Percentiles rank a stretch among this genome's conserved stretches.
Evolutionary conservation across 2,113 vertebrate genomes (phyloP).

Genomic region (Gambusia affinis): DNA sequence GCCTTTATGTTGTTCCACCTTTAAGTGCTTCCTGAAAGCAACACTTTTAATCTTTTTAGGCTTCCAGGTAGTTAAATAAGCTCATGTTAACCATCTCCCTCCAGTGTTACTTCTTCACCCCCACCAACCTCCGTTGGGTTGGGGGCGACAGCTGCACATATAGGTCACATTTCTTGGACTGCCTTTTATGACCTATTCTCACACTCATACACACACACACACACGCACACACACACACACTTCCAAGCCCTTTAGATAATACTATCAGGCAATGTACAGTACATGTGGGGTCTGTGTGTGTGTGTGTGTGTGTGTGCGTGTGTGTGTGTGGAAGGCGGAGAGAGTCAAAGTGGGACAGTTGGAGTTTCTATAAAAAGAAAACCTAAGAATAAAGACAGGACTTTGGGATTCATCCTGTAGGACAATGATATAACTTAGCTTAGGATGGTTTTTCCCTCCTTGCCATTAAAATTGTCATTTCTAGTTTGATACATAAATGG

Average conservation of each 20-base stretch:
- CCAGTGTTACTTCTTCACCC: constrained; percentile 22
- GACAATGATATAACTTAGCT: constrained; percentile 37
- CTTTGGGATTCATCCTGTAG: constrained; percentile 39
- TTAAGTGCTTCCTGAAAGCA: background rate
- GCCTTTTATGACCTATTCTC: constrained; percentile 53
- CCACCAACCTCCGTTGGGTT: constrained; percentile 47
- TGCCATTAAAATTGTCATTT: no score
- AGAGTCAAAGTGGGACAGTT: constrained; percentile 48
- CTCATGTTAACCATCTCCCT: constrained; percentile 35
- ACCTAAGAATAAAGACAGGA: constrained; percentile 53
- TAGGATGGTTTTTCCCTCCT: no score
- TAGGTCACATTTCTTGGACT: constrained; percentile 71
- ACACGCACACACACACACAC: background rate
- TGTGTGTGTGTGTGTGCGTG: background rate
- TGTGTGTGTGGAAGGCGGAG: constrained; percentile 21
- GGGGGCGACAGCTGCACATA: constrained; percentile 76
- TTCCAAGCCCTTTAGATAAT: constrained; percentile 42
- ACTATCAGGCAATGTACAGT: constrained; percentile 40
- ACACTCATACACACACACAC: constrained; percentile 9
- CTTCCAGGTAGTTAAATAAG: constrained; percentile 20
- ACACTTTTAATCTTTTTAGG: constrained; percentile 19
- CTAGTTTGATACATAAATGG: no score
- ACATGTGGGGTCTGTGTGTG: background rate
- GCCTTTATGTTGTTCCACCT: constrained; percentile 13
- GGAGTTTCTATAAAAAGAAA: constrained; percentile 62